Evolutionary conservation across 2,888 invertebrate species (phyloP), one percentile per base, ranked within the genome.

Genomic region (Polyommatus iphigenia): DNA sequence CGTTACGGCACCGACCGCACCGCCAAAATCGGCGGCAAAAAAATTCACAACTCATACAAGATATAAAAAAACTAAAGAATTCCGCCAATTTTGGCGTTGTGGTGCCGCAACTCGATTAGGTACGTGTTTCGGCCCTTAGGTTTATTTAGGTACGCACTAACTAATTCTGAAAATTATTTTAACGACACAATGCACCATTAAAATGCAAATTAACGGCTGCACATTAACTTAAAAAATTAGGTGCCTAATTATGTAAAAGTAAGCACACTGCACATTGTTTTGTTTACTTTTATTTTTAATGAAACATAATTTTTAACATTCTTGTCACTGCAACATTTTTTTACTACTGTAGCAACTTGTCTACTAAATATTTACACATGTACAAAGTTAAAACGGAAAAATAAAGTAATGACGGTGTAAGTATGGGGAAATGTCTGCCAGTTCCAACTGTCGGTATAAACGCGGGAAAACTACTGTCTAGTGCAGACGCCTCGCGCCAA

Each of bases 341-440:
- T 32, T 32, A 32, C 32, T 32, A 32, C 3, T 32, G 32, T 32
- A 32, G 32, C 32, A 32, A 32, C 32, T 32, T 32, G 32, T 32
- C 32, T 32, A 32, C 32, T 32, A 32, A 32, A 32, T 32, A 32
- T 32, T 32, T 32, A 32, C 32, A 32, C 32, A 32, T 32, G 32
- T 32, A 32, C 32, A 0, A 24, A 62, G 62, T 62, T 62, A 24
- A 62, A 62, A 62, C 24, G 62, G 20, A 8, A 20, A 24, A 20
- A 3, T 62, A 13, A 24, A 62, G 20, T 62, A 62, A 62, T 62
- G 24, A 20, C 62, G 24, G 24, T 62, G 62, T 62, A 62, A 62
- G 20, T 10, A 24, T 62, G 62, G 62, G 62, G 62, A 62, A 62
- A 62, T 62, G 62, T 62, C 62, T 62, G 24, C 62, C 62, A 62